Percentiles rank a stretch among this genome's conserved stretches.
Conservation (phyloP, 2,113 vertebrate genomes). For the Mellivora capensis region DNA sequence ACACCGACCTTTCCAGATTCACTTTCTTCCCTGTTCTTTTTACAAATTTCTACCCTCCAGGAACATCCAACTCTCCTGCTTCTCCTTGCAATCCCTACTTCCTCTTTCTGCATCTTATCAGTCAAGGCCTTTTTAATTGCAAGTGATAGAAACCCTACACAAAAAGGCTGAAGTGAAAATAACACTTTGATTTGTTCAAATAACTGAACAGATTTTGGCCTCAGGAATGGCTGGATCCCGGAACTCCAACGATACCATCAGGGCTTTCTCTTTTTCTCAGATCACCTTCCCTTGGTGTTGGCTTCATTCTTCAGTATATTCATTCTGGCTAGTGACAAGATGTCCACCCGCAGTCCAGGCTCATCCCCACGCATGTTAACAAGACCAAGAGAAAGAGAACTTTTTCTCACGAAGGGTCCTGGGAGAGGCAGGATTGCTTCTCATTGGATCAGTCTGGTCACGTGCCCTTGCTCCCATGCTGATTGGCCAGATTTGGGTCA, state of each 20-base stretch:
- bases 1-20: not conserved
- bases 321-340: not conserved
- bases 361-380: fast-evolving
- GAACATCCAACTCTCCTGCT: not conserved
- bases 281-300: not conserved
- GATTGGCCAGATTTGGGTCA: not conserved
- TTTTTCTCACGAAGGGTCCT: not conserved
- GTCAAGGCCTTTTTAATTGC: not conserved
- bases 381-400: not conserved
- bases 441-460: not conserved
- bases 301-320: not conserved
- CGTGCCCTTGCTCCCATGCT: not conserved
- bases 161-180: not conserved
- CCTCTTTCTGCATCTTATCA: not conserved
- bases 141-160: not conserved
- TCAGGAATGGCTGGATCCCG: not conserved
- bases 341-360: too few species aligned
- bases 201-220: not conserved
- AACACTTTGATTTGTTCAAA: not conserved
- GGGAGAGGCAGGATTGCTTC: not conserved
- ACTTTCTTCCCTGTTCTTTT: not conserved
- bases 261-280: not conserved
- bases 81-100: not conserved
- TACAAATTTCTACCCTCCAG: not conserved
- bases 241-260: not conserved